Evolutionary conservation across 30 jellyfish, hydroid and myxozoan species (phyloP).

Genomic region (Hydractinia symbiolongicarpus): DNA sequence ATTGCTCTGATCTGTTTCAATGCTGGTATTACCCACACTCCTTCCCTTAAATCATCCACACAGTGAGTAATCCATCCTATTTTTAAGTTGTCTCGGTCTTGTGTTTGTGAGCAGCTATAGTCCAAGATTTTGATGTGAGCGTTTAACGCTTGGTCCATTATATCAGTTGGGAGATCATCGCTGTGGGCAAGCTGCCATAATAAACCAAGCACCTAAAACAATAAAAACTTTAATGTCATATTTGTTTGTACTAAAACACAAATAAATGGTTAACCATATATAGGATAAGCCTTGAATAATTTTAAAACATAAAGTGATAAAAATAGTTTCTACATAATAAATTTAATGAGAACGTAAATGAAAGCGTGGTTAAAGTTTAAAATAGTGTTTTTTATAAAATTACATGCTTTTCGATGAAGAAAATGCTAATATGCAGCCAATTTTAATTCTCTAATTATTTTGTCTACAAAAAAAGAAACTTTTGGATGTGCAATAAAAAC

Average conservation of each 20-base stretch:
- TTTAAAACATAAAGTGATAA: too few species aligned
- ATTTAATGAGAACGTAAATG: too few species aligned
- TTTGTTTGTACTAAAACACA: background rate
- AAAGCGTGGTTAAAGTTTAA: too few species aligned
- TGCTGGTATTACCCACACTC: constrained; percentile 94
- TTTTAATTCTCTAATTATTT: background rate
- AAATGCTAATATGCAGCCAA: too few species aligned
- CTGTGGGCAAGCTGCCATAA: constrained; percentile 93
- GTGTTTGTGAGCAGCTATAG: constrained; percentile 90
- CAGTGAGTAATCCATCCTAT: constrained; percentile 74
- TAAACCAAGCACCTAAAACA: constrained; percentile 64
- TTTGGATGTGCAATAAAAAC: background rate
- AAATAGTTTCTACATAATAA: too few species aligned
- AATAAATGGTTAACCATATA: too few species aligned
- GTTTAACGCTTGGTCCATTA: constrained; percentile 91
- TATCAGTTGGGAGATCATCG: constrained; percentile 89
- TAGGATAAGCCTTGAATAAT: too few species aligned
- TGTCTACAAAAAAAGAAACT: background rate
- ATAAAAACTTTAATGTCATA: background rate
- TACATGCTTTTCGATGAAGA: too few species aligned
- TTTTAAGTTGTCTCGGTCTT: constrained; percentile 82
- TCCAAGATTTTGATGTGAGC: constrained; percentile 87
- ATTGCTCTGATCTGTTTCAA: constrained; percentile 88
- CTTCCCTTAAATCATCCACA: constrained; percentile 77
- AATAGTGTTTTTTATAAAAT: too few species aligned